Evolutionary conservation across 2,888 invertebrate species (phyloP), one percentile per base, ranked within the genome.

Genomic region (Oscheius onirici): DNA sequence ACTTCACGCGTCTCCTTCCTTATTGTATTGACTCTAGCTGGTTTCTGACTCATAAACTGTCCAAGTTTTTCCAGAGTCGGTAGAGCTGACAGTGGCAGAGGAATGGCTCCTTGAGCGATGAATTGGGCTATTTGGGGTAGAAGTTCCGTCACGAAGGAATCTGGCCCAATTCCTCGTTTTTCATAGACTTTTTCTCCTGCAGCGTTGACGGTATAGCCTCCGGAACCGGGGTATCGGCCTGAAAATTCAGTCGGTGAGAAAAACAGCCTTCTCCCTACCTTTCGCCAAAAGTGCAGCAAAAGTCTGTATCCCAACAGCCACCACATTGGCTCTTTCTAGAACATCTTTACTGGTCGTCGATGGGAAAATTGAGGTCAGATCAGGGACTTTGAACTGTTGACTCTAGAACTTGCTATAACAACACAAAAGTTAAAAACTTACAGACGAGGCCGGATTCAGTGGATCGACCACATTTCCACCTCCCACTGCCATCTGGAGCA

Each of bases 221-320:
- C 84, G 13, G 75, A 75, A n/a, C 84, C 84, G 68, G 78, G 79
- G 52, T 63, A 60, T 10, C 26, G 61, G 20, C 46, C 65, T 63
- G 49, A 20, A 70, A 68, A 6, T 24, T 22, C 41, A 20, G n/a
- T 17, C 17, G n/a, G 2, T n/a, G n/a, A n/a, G n/a, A n/a, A n/a
- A n/a, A n/a, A n/a, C n/a, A n/a, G n/a, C n/a, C n/a, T n/a, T n/a
- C n/a, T n/a, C n/a, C 77, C 3, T 72, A 24, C 84, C 84, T 67
- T 78, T 73, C n/a, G 79, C 72, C 22, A 78, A 63, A 2, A 84
- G 68, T 34, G 73, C 70, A 8, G 82, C 79, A 69, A 82, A 84
- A 0, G 82, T 80, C 52, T 77, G 70, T 17, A 84, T 74, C 11
- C 84, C 84, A 20, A 77, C 78, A 15, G 80, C 73, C 11, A 83